A percentile compares a stretch with the other conserved stretches of the same genome.
Evolutionary conservation across 2,797 vertebrate genomes (phyloP).

Genomic region (Toxotes lorentzi): DNA sequence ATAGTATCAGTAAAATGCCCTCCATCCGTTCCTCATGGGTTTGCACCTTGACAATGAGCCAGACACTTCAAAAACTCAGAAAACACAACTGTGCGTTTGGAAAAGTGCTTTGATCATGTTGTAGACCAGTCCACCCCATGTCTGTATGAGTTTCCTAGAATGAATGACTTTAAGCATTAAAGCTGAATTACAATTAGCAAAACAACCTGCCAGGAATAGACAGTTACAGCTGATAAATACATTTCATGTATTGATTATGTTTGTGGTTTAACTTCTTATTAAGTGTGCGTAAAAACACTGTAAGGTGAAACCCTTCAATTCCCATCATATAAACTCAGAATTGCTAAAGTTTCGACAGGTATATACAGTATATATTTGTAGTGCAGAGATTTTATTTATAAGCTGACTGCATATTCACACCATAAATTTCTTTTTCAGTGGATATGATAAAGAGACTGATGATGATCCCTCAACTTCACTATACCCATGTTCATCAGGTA

Average conservation of each 20-base stretch:
- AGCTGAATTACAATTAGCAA: constrained; percentile 13
- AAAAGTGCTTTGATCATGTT: constrained; percentile 78
- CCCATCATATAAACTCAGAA: not conserved
- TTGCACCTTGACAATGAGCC: constrained; percentile 77
- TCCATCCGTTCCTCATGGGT: constrained; percentile 62
- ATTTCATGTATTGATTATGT: not conserved
- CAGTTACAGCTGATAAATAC: not conserved
- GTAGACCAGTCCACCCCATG: constrained; percentile 37
- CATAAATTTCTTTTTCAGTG: constrained; percentile 52
- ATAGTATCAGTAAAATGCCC: constrained; percentile 64
- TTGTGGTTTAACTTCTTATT: not conserved
- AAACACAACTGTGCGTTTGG: constrained; percentile 69
- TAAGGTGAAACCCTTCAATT: not conserved
- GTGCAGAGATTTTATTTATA: not conserved
- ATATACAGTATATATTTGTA: not conserved
- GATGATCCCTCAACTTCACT: constrained; percentile 44
- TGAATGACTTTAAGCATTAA: constrained; percentile 32
- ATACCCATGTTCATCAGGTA: constrained; percentile 68
- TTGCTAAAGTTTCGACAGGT: not conserved
- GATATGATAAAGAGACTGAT: constrained; percentile 12
- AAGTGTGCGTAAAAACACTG: not conserved
- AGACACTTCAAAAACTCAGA: constrained; percentile 84
- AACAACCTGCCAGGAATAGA: constrained; percentile 1
- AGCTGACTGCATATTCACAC: not conserved
- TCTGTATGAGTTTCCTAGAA: constrained; percentile 43